These are phyloP conservation scores for Oncorhynchus keta DNA, from an alignment of 2,113 vertebrate genomes.

Conservation along the genomic window DNA sequence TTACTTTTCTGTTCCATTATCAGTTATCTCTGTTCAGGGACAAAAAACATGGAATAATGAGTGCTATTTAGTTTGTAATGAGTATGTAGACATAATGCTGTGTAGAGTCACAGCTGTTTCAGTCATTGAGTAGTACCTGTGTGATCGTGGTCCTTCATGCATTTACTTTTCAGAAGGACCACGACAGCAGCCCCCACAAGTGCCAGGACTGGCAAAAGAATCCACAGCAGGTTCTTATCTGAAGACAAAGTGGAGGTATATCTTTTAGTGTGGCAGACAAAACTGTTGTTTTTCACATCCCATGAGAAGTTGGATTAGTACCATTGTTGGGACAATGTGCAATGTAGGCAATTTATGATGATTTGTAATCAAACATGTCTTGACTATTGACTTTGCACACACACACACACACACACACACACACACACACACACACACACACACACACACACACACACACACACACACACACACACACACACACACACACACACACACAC, in stretches of 20 bases:
- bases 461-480: too few relatives aligned
- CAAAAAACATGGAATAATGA: conserved; percentile 18
- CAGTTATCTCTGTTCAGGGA: conserved; percentile 58
- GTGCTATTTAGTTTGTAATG: neutral
- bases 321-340: neutral
- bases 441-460: neutral
- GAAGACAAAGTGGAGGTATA: neutral
- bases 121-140: conserved; percentile 47
- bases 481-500: neutral
- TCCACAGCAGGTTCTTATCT: conserved; percentile 67
- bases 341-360: neutral
- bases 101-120: neutral
- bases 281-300: neutral
- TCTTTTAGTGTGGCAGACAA: neutral
- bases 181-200: neutral
- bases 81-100: neutral
- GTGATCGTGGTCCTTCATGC: conserved; percentile 63
- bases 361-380: neutral
- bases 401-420: too few relatives aligned
- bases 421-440: neutral
- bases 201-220: conserved; percentile 41
- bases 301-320: neutral
- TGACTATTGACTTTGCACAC: neutral
- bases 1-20: conserved; percentile 76
- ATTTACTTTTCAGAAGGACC: conserved; percentile 55